Base-by-base conservation (phyloP, 2,113 vertebrate species). In the Petromus typicus region DNA sequence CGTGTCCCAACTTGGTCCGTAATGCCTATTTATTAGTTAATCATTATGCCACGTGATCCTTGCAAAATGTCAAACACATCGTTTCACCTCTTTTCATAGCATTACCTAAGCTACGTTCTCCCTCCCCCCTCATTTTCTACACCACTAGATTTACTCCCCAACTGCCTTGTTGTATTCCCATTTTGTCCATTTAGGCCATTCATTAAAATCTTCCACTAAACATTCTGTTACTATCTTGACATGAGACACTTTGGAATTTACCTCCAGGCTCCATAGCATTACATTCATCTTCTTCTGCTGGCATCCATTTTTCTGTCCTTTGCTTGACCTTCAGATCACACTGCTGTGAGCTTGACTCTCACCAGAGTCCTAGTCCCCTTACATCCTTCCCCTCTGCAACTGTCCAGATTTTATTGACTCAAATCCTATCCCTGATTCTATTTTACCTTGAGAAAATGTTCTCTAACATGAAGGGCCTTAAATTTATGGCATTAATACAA, bases 1-100 rank as follows among this genome's bases (percentile, higher is more conserved):
- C n/a, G n/a, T n/a, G n/a, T n/a, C 20, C 45, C 4, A 32, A 5
- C 20, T 82, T 2, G 4, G 18, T 64, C 14, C 0, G 3, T 13
- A 78, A 40, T 56, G 69, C 7, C 23, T 66, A 61, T n/a, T 34
- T 45, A 5, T 79, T 61, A 61, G 25, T 54, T 59, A 43, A 37
- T 61, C 22, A 34, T 12, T 14, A 10, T 3, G 56, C 16, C 7
- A 6, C 37, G 37, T 13, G 59, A 48, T 89, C 27, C 13, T 91
- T 76, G 73, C 5, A 27, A 64, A 69, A 57, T 18, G 25, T 45
- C 34, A 48, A 3, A 14, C 7, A 30, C 54, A 34, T 40, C 12
- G 27, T 4, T 17, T n/a, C 30, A 30, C 8, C 27, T 37, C 5
- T 61, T 88, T 90, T 51, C 11, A n/a, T 34, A 23, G 27, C 56